These are phyloP conservation scores for Leptobrachium ailaonicum DNA, from an alignment of 2,113 vertebrate species.

Conservation along the genomic window DNA sequence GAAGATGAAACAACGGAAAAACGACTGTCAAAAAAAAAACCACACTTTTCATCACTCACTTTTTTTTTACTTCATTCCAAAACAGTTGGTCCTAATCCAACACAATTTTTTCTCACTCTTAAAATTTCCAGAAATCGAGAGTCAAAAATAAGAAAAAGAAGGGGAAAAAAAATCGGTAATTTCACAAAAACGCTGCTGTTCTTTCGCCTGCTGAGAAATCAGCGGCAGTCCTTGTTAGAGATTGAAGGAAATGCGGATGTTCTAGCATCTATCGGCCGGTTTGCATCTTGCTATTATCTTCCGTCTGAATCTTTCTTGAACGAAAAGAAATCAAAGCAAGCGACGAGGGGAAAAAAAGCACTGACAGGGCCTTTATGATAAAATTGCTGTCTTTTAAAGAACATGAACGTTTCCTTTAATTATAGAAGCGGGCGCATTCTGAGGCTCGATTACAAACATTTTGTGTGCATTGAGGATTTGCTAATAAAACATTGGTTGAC, in stretches of 20 bases:
- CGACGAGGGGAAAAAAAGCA: neutral
- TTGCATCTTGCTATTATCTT: constrained; percentile 23
- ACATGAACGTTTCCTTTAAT: constrained; percentile 15
- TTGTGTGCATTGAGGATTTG: neutral
- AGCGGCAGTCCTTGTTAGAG: neutral
- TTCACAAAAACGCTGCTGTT: constrained; percentile 16
- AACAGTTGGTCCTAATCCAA: neutral
- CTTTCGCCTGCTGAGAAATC: constrained; percentile 20
- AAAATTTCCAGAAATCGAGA: neutral
- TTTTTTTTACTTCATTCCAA: too few relatives aligned
- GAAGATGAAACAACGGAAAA: too few relatives aligned
- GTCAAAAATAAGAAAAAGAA: neutral
- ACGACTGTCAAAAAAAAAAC: too few relatives aligned
- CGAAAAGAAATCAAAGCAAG: constrained; percentile 34
- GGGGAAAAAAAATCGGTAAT: neutral
- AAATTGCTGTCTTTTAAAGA: neutral
- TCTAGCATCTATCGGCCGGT: constrained; percentile 28
- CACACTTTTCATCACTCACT: too few relatives aligned
- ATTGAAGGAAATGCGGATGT: too few relatives aligned
- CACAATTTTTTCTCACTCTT: neutral
- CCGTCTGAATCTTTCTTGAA: constrained; percentile 25
- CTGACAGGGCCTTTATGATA: neutral
- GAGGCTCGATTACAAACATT: neutral
- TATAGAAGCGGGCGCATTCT: constrained; percentile 15
- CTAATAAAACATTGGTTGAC: constrained; percentile 1